phyloP scores from a whole-genome alignment of 1,140 invertebrate genomes.

The Brachystomella parvula region DNA sequence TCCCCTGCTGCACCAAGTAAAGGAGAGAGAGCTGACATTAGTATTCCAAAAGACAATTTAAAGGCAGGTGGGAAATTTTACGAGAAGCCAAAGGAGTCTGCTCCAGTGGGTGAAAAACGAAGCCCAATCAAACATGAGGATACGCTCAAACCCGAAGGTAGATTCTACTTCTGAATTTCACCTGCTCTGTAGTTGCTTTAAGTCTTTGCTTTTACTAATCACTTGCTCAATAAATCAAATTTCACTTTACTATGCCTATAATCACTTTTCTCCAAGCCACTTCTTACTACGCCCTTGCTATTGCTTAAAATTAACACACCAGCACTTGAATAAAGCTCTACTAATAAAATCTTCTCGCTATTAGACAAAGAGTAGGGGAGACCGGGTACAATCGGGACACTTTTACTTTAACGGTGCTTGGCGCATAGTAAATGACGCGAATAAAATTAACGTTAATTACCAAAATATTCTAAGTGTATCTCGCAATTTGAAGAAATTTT shows the following conservation, averaged over 20 bases:
- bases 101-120: conserved; percentile 8
- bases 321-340: neutral
- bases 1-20: conserved; percentile 25
- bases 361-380: too few species aligned
- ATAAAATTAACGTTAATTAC: too few species aligned
- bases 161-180: too few species aligned
- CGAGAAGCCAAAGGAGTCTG: conserved; percentile 29
- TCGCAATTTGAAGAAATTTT: too few species aligned
- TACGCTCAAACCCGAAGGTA: conserved; percentile 37
- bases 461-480: too few species aligned
- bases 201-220: too few species aligned
- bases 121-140: conserved; percentile 33
- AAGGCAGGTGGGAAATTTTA: conserved; percentile 46
- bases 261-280: neutral
- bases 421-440: too few species aligned
- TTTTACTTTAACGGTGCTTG: too few species aligned
- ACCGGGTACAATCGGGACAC: too few species aligned
- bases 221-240: neutral
- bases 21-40: conserved; percentile 28
- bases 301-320: neutral
- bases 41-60: conserved; percentile 43
- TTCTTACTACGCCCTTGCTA: neutral
- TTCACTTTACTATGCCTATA: neutral
- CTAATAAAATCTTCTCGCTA: too few species aligned
- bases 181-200: too few species aligned